A percentile compares a stretch with the other conserved stretches of the same genome.
Conservation (phyloP, 1,140 invertebrate species). For the Hestina assimilis region DNA sequence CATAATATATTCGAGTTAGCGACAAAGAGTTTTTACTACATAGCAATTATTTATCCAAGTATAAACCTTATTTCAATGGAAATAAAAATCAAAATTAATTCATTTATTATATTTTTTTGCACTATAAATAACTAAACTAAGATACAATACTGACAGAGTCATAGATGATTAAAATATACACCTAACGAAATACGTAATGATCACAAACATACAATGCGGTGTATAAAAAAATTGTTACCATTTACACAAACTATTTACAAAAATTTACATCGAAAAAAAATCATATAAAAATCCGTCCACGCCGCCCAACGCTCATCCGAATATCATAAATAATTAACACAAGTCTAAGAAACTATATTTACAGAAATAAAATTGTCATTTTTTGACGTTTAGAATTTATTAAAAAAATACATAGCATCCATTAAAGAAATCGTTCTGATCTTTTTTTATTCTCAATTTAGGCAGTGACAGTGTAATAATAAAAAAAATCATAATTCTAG, state of each 20-base stretch:
- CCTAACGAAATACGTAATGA: constrained; percentile 43
- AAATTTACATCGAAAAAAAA: constrained; percentile 58
- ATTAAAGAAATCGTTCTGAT: constrained; percentile 25
- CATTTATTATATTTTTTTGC: not conserved
- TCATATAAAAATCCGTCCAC: constrained; percentile 41
- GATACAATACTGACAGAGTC: constrained; percentile 58
- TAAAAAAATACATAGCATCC: constrained; percentile 47
- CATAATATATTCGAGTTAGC: constrained; percentile 17
- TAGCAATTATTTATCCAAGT: not conserved
- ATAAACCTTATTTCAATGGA: not conserved
- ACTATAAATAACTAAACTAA: constrained; percentile 57
- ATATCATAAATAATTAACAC: constrained; percentile 58
- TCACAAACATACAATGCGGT: constrained; percentile 56
- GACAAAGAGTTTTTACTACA: too few relatives aligned
- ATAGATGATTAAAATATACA: constrained; percentile 58
- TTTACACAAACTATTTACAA: constrained; percentile 60
- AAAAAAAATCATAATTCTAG: not conserved
- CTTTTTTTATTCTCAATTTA: not conserved
- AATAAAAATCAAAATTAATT: not conserved
- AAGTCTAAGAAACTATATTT: constrained; percentile 58
- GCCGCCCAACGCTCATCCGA: constrained; percentile 29
- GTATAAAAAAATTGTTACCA: constrained; percentile 38
- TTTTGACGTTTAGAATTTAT: constrained; percentile 40
- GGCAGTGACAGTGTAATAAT: constrained; percentile 24
- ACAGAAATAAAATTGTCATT: constrained; percentile 55